A percentile compares a stretch with the other conserved stretches of the same genome.
Evolutionary conservation across 2,888 invertebrate genomes (phyloP).

Genomic region (Sphaerophoria taeniata): DNA sequence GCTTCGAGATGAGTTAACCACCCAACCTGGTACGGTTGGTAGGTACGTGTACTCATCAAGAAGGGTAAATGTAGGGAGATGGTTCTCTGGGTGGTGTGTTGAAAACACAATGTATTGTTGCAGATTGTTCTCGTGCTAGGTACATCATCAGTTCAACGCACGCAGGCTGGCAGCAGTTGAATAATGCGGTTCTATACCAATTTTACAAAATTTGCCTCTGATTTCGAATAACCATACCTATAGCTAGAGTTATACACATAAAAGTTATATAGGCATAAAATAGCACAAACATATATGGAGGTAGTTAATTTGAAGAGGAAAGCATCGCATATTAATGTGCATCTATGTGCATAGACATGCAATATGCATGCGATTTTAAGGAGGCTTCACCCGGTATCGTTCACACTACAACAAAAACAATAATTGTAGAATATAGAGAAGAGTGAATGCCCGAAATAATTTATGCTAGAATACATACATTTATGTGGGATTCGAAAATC

Average conservation of each 20-base stretch:
- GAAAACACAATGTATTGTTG: conserved; percentile 68
- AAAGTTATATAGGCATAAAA: neutral
- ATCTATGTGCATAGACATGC: neutral
- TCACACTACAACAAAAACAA: no score
- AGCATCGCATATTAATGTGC: conserved; percentile 6
- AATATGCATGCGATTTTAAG: conserved; percentile 39
- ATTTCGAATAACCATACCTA: no score
- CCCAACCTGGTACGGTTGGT: no score
- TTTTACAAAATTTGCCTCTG: conserved; percentile 63
- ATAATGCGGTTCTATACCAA: conserved; percentile 65
- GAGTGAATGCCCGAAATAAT: conserved; percentile 70
- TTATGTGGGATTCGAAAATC: conserved; percentile 35
- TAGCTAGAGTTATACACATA: neutral
- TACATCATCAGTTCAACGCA: conserved; percentile 68
- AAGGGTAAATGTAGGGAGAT: neutral
- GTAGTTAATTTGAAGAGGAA: conserved; percentile 26
- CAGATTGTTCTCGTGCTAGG: conserved; percentile 62
- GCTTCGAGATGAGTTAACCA: conserved; percentile 35
- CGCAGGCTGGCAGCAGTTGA: conserved; percentile 56
- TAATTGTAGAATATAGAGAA: no score
- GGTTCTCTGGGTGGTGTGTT: neutral
- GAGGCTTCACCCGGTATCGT: conserved; percentile 54
- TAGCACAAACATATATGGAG: conserved; percentile 1
- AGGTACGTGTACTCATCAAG: no score
- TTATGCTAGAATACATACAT: conserved; percentile 62